Evolutionary conservation across 2,797 vertebrate species (phyloP), one percentile per base, ranked within the genome.

Genomic region (Myoxocephalus aenaeus): DNA sequence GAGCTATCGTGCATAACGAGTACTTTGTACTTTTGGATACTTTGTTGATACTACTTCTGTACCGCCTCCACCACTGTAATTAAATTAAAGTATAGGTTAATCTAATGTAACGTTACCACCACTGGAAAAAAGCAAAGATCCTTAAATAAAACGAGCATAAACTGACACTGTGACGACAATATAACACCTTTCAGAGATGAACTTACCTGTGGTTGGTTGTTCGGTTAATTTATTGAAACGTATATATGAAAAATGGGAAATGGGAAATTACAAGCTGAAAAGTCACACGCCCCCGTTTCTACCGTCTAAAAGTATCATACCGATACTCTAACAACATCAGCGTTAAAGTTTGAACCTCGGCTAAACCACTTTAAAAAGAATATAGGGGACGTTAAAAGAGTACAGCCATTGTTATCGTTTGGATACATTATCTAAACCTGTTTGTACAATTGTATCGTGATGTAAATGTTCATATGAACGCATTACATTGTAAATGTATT

Each of bases 291-390:
- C 32, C 11, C 57, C 7, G 38, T 29, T 13, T 32, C 15, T 5
- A 18, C 14, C 10, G 38, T 85, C 79, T 77, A 75, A 81, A 70
- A 29, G 13, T 17, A 25, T 48, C 27, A 25, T 3, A 54, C 2
- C 2, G 17, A 11, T 13, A 3, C 11, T 7, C 8, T 1, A 50
- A 8, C 13, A 29, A 5, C 57, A 0, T 0, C 18, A 62, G 53
- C 59, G 3, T 46, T 73, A 53, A 59, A 69, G 65, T 87, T 89
- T 34, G 79, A 91, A 91, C 50, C 20, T 65, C 85, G 86, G 36
- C 53, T 3, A 11, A 75, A 84, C 87, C 80, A 91, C 65, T 85
- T 2, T 2, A 0, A 2, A 1, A 1, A 0, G 56, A 2, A 0
- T 9, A 3, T 1, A 20, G 68, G 66, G 64, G 4, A 3, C 1